phyloP scores from a whole-genome alignment of 1,140 invertebrate genomes.

The Leucophenga varia region DNA sequence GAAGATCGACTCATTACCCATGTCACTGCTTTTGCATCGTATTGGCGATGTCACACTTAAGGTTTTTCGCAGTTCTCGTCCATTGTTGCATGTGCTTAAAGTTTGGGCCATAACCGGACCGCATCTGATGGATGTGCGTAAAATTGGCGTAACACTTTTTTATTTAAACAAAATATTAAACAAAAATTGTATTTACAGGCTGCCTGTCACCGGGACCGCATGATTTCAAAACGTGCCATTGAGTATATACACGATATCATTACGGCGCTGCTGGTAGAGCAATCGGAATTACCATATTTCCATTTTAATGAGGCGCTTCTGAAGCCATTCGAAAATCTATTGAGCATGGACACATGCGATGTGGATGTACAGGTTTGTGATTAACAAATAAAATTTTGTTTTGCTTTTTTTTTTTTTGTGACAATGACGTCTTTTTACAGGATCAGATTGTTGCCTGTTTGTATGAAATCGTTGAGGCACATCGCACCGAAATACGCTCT shows the following conservation, averaged over 20 bases:
- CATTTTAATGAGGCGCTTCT: slow-evolving; percentile 94
- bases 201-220: slow-evolving; percentile 85
- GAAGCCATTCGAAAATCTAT: slow-evolving; percentile 92
- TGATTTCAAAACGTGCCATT: slow-evolving; percentile 90
- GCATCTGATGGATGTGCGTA: slow-evolving; percentile 83
- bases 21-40: slow-evolving; percentile 72
- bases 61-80: slow-evolving; percentile 81
- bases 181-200: too few relatives aligned
- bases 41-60: slow-evolving; percentile 85
- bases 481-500: slow-evolving; percentile 86
- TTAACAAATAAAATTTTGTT: too few relatives aligned
- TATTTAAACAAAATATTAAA: slow-evolving; percentile 5
- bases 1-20: slow-evolving; percentile 56
- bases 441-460: slow-evolving; percentile 91
- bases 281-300: slow-evolving; percentile 86
- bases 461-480: slow-evolving; percentile 93
- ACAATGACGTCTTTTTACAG: slow-evolving; percentile 55
- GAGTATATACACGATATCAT: slow-evolving; percentile 91
- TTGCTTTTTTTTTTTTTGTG: too few relatives aligned
- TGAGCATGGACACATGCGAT: slow-evolving; percentile 89
- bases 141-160: too few relatives aligned
- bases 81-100: slow-evolving; percentile 86
- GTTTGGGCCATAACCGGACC: slow-evolving; percentile 87
- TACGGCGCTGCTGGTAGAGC: slow-evolving; percentile 82
- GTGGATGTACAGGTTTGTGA: slow-evolving; percentile 79